A percentile compares a stretch with the other conserved stretches of the same genome.
These are phyloP conservation scores for Chouioia cunea DNA, from an alignment of 2,888 invertebrate species.

Conservation along the genomic window DNA sequence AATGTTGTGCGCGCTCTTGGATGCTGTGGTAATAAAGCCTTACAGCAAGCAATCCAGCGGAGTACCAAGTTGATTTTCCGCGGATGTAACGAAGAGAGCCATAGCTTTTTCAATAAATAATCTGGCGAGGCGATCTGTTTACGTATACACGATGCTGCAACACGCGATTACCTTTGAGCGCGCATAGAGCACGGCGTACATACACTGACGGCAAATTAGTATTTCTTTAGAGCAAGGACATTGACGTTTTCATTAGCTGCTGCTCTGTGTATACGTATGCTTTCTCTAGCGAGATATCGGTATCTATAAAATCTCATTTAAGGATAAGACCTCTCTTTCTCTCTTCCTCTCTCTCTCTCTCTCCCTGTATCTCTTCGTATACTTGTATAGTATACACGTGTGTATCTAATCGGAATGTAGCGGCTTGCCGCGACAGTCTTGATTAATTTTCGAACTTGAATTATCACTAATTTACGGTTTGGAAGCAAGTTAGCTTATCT, in stretches of 20 bases:
- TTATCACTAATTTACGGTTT: slow-evolving; percentile 16
- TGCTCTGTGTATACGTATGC: slow-evolving; percentile 46
- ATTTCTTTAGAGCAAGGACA: slow-evolving; percentile 39
- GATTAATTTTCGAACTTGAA: slow-evolving; percentile 33
- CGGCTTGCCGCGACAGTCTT: slow-evolving; percentile 24
- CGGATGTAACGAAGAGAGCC: too few relatives aligned
- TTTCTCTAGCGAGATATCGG: slow-evolving; percentile 42
- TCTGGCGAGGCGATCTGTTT: too few relatives aligned
- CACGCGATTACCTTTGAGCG: too few relatives aligned
- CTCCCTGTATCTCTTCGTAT: too few relatives aligned
- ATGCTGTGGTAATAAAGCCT: slow-evolving; percentile 16
- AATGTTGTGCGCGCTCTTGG: neutral
- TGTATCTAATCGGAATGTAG: slow-evolving; percentile 14
- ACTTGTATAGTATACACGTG: neutral
- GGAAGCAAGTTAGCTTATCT: slow-evolving; percentile 16
- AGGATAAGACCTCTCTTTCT: slow-evolving; percentile 12
- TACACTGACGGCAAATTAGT: slow-evolving; percentile 35
- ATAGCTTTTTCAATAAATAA: too few relatives aligned
- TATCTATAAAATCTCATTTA: slow-evolving; percentile 53
- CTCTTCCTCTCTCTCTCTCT: too few relatives aligned
- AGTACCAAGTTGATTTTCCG: slow-evolving; percentile 12
- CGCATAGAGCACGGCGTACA: neutral
- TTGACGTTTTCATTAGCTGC: slow-evolving; percentile 51
- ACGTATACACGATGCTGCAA: neutral
- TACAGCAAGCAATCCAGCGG: neutral